Evolutionary conservation across 2,888 invertebrate species (phyloP), one percentile per base, ranked within the genome.

Genomic region (Leptopterna dolabrata): DNA sequence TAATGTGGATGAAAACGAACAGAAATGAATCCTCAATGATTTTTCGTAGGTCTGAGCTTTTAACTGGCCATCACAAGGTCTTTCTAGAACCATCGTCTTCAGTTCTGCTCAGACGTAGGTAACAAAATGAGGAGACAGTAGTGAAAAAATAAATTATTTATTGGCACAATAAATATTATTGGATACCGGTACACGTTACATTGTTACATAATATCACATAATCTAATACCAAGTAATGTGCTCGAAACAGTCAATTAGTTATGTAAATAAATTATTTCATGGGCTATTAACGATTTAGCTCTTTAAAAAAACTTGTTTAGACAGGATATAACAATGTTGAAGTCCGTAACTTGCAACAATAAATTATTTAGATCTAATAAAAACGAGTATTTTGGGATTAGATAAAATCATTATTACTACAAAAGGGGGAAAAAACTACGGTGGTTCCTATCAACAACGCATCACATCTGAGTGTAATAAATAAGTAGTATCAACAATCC

Each of bases 111-210:
- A n/a, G n/a, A n/a, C n/a, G n/a, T n/a, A n/a, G n/a, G n/a, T n/a
- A n/a, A n/a, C n/a, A n/a, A n/a, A n/a, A n/a, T n/a, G n/a, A n/a
- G n/a, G n/a, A n/a, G n/a, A n/a, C n/a, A 55, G 16, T 2, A 0
- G 7, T 76, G 76, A 76, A 76, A 76, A 76, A 76, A 76, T 76
- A 76, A 11, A 76, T 76, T 7, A 76, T 76, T 76, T 76, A 55
- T 55, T 41, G 76, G 41, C 27, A 76, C 76, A 76, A 76, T 41
- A 41, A 76, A 36, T 41, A 76, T n/a, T n/a, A 43, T 30, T 55
- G 55, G 19, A 45, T 13, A 45, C n/a, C n/a, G 45, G 45, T 45
- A 45, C 45, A 9, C 16, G 14, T 45, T 6, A 45, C 1, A 45
- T 16, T 45, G 16, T 14, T 16, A 9, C 1, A 45, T 45, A 45